Evolutionary conservation across 1,140 invertebrate genomes (phyloP), one percentile per base, ranked within the genome.

Genomic region (Vanessa atalanta): DNA sequence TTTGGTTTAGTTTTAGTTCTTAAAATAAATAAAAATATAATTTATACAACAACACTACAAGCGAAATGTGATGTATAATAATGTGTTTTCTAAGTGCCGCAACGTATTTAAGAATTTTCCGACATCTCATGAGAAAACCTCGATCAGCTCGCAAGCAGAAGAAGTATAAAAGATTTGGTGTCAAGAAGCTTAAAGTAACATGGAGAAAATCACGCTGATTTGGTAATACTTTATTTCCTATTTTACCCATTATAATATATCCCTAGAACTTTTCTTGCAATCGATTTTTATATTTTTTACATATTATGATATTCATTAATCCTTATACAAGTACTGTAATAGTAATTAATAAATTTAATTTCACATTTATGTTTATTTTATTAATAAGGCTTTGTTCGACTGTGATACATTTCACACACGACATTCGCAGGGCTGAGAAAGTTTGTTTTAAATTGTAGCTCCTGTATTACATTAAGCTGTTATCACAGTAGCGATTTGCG

Each of bases 151-250:
- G 72, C 15, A 79, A 76, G n/a, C 77, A 81, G 72, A 87, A 80
- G 64, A 91, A 89, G 37, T 88, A 89, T 72, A 88, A 82, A 77
- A 86, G 81, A 60, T 88, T 91, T 79, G 83, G 82, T 63, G 70
- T 76, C 51, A 86, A 82, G 53, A 85, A 83, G 53, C 20, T 83
- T 6, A 83, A 78, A 75, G 81, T 86, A 77, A 79, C 77, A 91
- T 91, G 89, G 89, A 84, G 83, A 64, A 81, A 80, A 72, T 57
- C 69, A 64, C 78, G 73, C 43, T 90, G 68, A 84, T 81, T 63
- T 85, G 85, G 88, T 90, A 87, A 85, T 47, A 73, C 48, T 64
- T n/a, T 72, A 63, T 55, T 77, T 72, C 47, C 48, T 67, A 57
- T 72, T 43, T 43, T 43, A 43, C 1, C 37, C 37, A 8, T 43